phyloP scores from a whole-genome alignment of 2,113 vertebrate species.

The Conger conger region DNA sequence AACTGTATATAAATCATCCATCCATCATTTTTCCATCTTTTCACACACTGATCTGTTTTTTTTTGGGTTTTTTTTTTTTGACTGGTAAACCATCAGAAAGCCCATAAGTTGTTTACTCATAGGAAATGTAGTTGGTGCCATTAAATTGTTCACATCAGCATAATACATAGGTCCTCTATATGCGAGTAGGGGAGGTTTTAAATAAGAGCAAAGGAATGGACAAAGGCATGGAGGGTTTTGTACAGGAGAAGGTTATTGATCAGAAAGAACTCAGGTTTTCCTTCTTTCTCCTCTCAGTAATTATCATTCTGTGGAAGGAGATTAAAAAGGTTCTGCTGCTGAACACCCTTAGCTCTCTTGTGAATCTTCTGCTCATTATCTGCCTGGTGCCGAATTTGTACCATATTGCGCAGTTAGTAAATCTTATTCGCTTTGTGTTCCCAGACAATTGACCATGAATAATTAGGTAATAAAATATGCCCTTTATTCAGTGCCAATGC shows the following conservation, averaged over 20 bases:
- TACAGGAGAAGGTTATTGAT: background rate
- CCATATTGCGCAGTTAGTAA: slow-evolving; percentile 15
- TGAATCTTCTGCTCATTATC: slow-evolving; percentile 18
- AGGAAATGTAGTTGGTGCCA: too few species aligned
- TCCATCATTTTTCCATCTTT: too few species aligned
- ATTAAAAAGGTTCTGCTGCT: background rate
- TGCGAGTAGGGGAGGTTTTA: background rate
- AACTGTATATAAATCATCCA: too few species aligned
- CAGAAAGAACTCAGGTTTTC: background rate
- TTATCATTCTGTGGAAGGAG: background rate
- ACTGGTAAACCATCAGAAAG: too few species aligned
- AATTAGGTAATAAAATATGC: slow-evolving; percentile 24
- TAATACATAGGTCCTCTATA: background rate
- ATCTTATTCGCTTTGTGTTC: slow-evolving; percentile 4
- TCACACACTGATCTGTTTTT: too few species aligned
- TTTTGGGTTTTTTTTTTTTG: too few species aligned
- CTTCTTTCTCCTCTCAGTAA: background rate
- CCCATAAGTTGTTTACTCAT: too few species aligned
- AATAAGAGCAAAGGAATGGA: background rate
- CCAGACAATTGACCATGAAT: slow-evolving; percentile 23
- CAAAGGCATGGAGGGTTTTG: background rate
- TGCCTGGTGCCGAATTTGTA: slow-evolving; percentile 2
- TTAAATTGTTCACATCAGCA: background rate
- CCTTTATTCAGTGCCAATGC: slow-evolving; percentile 13
- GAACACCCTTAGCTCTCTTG: background rate